Evolutionary conservation across 2,797 vertebrate genomes (phyloP).

Genomic region (Remorina albescens): DNA sequence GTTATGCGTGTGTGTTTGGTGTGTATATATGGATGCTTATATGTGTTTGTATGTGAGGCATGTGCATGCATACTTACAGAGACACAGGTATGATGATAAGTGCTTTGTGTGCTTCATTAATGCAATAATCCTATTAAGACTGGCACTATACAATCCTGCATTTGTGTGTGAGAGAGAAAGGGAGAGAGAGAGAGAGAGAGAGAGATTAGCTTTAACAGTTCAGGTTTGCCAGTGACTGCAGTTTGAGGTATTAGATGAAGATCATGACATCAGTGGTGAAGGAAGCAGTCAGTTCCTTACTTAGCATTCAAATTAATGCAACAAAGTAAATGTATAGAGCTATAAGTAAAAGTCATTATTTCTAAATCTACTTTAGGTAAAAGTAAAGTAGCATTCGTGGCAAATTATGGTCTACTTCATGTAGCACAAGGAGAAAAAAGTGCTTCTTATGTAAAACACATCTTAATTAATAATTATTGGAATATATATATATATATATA

Average conservation of each 20-base stretch:
- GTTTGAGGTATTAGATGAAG: slow-evolving; percentile 26
- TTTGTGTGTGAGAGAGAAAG: slow-evolving; percentile 11
- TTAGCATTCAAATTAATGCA: background rate
- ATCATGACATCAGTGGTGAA: background rate
- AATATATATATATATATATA: too few species aligned
- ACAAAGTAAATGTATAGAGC: background rate
- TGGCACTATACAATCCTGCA: slow-evolving; percentile 28
- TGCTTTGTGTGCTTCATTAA: slow-evolving; percentile 57
- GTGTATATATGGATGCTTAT: background rate
- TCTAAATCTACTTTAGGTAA: background rate
- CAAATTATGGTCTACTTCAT: background rate
- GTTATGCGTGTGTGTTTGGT: slow-evolving; percentile 7
- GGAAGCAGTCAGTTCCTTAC: background rate
- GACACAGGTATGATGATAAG: slow-evolving; percentile 44
- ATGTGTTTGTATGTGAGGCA: background rate
- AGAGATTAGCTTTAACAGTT: background rate
- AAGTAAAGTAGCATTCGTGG: background rate
- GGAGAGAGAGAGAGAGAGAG: slow-evolving; percentile 3
- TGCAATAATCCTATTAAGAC: slow-evolving; percentile 77
- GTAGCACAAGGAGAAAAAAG: background rate
- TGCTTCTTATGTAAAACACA: background rate
- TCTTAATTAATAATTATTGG: too few species aligned
- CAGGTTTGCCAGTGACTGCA: slow-evolving; percentile 5
- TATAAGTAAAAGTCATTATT: background rate
- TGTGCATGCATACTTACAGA: slow-evolving; percentile 23